phyloP scores from a whole-genome alignment of 2,113 vertebrate genomes.

The Sapayoa aenigma region DNA sequence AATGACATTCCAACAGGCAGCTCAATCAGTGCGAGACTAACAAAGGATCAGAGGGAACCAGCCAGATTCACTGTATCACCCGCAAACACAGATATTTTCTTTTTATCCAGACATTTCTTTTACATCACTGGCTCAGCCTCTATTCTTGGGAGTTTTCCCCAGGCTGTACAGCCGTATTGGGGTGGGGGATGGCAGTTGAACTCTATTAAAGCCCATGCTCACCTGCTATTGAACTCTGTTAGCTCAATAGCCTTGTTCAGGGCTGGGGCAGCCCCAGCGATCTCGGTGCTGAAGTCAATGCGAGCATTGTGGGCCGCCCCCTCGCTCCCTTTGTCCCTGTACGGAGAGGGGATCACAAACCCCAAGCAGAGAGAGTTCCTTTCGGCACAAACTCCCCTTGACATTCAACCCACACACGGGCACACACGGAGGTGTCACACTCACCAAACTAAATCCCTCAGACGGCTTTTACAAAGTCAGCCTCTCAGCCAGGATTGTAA shows the following conservation, averaged over 20 bases:
- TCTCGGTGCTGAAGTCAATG: slow-evolving; percentile 2
- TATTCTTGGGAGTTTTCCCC: not conserved
- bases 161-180: not conserved
- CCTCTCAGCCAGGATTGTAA: not conserved
- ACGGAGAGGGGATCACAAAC: not conserved
- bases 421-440: not conserved
- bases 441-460: not conserved
- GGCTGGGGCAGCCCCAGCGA: not conserved
- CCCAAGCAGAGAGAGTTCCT: not conserved
- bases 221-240: slow-evolving; percentile 63
- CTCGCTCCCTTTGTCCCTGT: not conserved
- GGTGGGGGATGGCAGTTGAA: not conserved
- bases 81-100: not conserved
- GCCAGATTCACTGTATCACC: not conserved
- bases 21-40: slow-evolving; percentile 32
- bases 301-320: not conserved
- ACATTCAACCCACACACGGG: not conserved
- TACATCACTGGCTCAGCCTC: not conserved
- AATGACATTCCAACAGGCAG: slow-evolving; percentile 60
- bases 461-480: not conserved
- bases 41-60: slow-evolving; percentile 64
- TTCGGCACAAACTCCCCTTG: not conserved
- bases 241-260: slow-evolving; percentile 53
- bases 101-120: not conserved
- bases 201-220: not conserved